Conservation (phyloP, 1,140 invertebrate genomes). For the Agrilus planipennis region DNA sequence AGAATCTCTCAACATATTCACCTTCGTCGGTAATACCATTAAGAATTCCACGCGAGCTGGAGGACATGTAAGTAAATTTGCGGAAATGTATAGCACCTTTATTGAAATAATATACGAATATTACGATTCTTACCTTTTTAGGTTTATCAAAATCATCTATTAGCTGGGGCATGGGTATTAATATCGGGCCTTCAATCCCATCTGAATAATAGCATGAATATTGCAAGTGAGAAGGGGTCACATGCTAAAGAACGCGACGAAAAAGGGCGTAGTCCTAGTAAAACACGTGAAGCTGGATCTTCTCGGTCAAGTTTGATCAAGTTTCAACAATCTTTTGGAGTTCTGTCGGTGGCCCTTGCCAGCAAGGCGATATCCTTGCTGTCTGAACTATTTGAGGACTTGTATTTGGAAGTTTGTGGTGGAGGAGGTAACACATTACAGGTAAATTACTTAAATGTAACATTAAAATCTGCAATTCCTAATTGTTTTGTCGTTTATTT, state of each 20-base stretch:
- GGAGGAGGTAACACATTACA: conserved; percentile 12
- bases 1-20: conserved; percentile 69
- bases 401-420: conserved; percentile 43
- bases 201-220: conserved; percentile 43
- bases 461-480: too few species aligned
- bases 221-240: conserved; percentile 37
- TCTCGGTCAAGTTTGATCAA: conserved; percentile 28
- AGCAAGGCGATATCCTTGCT: conserved; percentile 58
- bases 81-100: conserved; percentile 4
- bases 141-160: conserved; percentile 78
- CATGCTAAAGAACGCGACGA: conserved; percentile 36
- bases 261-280: conserved; percentile 52
- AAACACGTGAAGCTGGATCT: conserved; percentile 45
- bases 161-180: conserved; percentile 78
- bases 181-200: conserved; percentile 73
- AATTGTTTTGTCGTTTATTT: too few species aligned
- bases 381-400: conserved; percentile 52
- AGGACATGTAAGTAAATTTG: conserved; percentile 57
- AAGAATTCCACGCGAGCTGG: conserved; percentile 75
- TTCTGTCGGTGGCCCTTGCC: conserved; percentile 67
- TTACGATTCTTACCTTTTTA: conserved; percentile 30
- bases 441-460: conserved; percentile 5
- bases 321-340: conserved; percentile 66
- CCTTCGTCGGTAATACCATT: conserved; percentile 65
- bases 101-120: conserved; percentile 6